These are phyloP conservation scores for Spongilla lacustris DNA, from an alignment of 37 sponge, comb jelly and placozoan species.

Conservation along the genomic window DNA sequence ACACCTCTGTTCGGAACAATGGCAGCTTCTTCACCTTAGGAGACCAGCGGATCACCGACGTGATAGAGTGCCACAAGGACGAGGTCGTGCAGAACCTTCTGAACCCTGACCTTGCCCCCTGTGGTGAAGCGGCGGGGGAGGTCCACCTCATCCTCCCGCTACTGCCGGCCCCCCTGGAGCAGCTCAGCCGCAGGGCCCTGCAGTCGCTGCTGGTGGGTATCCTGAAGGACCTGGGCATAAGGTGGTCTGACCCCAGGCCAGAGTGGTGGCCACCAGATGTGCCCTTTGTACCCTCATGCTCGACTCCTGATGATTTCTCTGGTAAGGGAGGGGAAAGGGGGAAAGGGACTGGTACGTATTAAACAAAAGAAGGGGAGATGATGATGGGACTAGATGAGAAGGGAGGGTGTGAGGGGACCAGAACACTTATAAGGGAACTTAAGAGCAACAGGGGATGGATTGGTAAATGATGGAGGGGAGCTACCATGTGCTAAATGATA, in stretches of 20 bases:
- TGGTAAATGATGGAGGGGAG: too few relatives aligned
- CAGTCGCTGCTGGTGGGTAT: conserved; percentile 65
- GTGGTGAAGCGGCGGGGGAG: conserved; percentile 1
- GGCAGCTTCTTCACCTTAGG: conserved; percentile 66
- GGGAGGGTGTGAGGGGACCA: too few relatives aligned
- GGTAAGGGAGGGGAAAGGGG: conserved; percentile 14
- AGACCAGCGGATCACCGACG: conserved; percentile 59
- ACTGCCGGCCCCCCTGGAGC: conserved; percentile 43
- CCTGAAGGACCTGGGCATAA: conserved; percentile 59
- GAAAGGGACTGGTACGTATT: neutral
- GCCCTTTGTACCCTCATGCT: conserved; percentile 55
- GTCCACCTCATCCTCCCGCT: conserved; percentile 68
- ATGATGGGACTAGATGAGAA: neutral
- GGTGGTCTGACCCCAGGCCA: conserved; percentile 66
- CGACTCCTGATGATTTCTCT: conserved; percentile 42
- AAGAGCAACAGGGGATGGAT: too few relatives aligned
- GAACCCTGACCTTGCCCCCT: neutral
- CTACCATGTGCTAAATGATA: too few relatives aligned
- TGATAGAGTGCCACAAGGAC: conserved; percentile 59
- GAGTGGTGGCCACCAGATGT: conserved; percentile 67
- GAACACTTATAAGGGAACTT: too few relatives aligned
- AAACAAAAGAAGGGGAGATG: too few relatives aligned
- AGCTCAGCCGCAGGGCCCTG: conserved; percentile 39
- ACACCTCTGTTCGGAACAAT: conserved; percentile 63
- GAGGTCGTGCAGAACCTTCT: conserved; percentile 48